Percentiles rank a stretch among this genome's conserved stretches.
These are phyloP conservation scores for Turritopsis dohrnii DNA, from an alignment of 30 jellyfish, hydroid and myxozoan genomes.

Conservation along the genomic window DNA sequence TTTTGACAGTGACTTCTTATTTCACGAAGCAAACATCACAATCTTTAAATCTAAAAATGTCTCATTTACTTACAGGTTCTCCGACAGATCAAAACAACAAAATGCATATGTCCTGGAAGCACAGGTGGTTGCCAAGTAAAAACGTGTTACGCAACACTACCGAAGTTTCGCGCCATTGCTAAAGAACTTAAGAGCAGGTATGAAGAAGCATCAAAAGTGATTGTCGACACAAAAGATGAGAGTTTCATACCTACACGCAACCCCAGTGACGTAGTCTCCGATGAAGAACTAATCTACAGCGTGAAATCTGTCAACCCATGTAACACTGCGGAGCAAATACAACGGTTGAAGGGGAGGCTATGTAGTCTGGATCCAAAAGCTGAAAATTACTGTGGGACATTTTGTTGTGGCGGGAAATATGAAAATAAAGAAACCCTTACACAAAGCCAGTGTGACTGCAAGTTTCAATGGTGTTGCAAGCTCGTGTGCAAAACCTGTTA, in stretches of 20 bases:
- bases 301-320: background rate
- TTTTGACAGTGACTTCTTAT: background rate
- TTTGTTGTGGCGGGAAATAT: background rate
- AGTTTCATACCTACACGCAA: background rate
- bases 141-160: background rate
- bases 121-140: background rate
- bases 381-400: background rate
- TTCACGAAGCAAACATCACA: background rate
- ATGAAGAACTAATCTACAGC: background rate
- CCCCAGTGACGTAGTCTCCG: background rate
- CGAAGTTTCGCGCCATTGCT: background rate
- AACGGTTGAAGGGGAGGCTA: background rate
- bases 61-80: background rate
- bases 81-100: background rate
- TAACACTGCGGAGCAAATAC: background rate
- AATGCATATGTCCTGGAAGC: background rate
- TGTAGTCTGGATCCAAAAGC: slow-evolving; percentile 16
- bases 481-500: background rate
- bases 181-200: background rate
- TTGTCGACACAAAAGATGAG: background rate
- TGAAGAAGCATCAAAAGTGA: background rate
- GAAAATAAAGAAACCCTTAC: background rate
- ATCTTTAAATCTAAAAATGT: background rate
- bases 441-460: background rate
- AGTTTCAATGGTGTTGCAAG: background rate